phyloP scores from a whole-genome alignment of 2,888 invertebrate species.

The Cataglyphis rosenhaueri region DNA sequence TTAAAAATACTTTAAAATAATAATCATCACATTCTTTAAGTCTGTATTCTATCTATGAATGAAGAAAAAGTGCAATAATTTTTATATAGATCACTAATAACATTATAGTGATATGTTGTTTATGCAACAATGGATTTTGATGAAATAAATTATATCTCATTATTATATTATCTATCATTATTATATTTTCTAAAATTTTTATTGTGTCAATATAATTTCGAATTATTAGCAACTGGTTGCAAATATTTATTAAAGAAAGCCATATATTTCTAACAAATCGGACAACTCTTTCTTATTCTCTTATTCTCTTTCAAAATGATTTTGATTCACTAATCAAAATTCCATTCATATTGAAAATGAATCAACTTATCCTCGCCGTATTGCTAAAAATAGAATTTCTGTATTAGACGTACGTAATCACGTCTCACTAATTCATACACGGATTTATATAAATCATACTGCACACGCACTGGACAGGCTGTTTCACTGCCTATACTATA shows the following conservation, averaged over 20 bases:
- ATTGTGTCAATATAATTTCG: neutral
- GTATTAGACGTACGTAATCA: constrained; percentile 1
- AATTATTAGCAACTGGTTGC: constrained; percentile 10
- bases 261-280: neutral
- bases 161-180: neutral
- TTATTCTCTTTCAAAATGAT: neutral
- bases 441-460: constrained; percentile 6
- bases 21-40: neutral
- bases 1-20: neutral
- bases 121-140: constrained; percentile 1
- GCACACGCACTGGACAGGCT: neutral
- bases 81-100: constrained; percentile 11
- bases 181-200: neutral
- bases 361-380: neutral
- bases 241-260: neutral
- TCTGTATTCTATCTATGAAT: neutral
- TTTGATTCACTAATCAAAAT: neutral
- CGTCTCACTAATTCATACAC: constrained; percentile 11
- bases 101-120: neutral
- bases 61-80: neutral
- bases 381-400: neutral
- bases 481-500: neutral
- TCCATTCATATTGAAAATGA: neutral
- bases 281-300: neutral
- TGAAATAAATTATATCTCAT: neutral